Evolutionary conservation across 1,140 invertebrate genomes (phyloP).

Genomic region (Halotydeus destructor): DNA sequence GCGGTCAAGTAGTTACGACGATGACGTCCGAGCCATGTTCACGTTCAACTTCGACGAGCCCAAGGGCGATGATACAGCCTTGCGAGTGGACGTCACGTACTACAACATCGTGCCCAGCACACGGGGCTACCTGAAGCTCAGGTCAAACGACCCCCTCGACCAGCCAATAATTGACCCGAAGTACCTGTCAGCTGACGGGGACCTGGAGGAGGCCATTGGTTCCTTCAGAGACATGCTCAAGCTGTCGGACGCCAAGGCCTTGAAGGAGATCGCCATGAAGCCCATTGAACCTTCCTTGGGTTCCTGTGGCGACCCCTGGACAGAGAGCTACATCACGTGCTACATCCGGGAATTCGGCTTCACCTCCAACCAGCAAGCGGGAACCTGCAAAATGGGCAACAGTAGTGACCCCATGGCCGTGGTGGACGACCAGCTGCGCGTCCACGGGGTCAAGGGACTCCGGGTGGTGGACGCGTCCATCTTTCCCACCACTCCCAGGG

Average conservation of each 20-base stretch:
- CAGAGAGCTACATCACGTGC: too few relatives aligned
- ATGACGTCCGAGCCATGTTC: too few relatives aligned
- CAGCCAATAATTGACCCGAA: conserved; percentile 84
- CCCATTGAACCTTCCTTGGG: too few relatives aligned
- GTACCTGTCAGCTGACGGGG: conserved; percentile 54
- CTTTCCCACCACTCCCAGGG: conserved; percentile 32
- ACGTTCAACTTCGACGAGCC: conserved; percentile 43
- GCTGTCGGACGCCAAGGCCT: neutral
- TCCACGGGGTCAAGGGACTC: conserved; percentile 12
- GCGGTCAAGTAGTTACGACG: too few relatives aligned
- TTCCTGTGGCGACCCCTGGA: too few relatives aligned
- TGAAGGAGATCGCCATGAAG: too few relatives aligned
- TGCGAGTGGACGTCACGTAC: neutral
- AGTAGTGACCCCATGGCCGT: conserved; percentile 59
- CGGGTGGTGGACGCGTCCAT: conserved; percentile 33
- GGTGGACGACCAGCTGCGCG: conserved; percentile 44
- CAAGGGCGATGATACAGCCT: too few relatives aligned
- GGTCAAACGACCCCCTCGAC: conserved; percentile 59
- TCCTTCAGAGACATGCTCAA: neutral
- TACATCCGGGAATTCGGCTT: conserved; percentile 29
- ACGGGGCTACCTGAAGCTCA: conserved; percentile 44
- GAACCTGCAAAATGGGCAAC: conserved; percentile 78
- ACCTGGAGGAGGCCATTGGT: conserved; percentile 28
- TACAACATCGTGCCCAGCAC: neutral
- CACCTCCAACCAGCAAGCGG: conserved; percentile 64